These are phyloP conservation scores for Gonioctena quinquepunctata DNA, from an alignment of 1,140 invertebrate species.

Conservation along the genomic window DNA sequence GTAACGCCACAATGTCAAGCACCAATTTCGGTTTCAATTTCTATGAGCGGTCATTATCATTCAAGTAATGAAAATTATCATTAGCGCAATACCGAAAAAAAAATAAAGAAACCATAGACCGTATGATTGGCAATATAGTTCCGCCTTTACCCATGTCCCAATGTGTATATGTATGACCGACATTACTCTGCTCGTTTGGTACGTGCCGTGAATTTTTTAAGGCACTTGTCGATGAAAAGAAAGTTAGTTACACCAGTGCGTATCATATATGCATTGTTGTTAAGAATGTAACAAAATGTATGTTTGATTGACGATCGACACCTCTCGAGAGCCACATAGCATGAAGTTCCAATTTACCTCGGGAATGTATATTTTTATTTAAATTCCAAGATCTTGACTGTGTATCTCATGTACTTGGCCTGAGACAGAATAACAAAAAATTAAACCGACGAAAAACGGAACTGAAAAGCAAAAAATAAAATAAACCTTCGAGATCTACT, in stretches of 20 bases:
- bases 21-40: neutral
- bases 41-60: constrained; percentile 9
- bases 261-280: neutral
- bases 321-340: too few relatives aligned
- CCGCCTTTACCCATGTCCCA: constrained; percentile 2
- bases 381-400: too few relatives aligned
- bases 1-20: neutral
- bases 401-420: too few relatives aligned
- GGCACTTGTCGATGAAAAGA: constrained; percentile 1
- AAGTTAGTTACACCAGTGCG: neutral
- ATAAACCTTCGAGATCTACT: too few relatives aligned
- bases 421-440: too few relatives aligned
- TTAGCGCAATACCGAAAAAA: constrained; percentile 4
- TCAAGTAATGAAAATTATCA: neutral
- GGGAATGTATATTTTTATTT: too few relatives aligned
- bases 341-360: too few relatives aligned
- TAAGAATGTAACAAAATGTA: too few relatives aligned
- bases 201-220: neutral
- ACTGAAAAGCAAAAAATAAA: too few relatives aligned
- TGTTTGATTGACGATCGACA: too few relatives aligned
- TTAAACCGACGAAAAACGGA: too few relatives aligned
- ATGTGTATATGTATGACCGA: constrained; percentile 3
- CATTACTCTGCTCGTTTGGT: neutral
- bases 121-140: constrained; percentile 1
- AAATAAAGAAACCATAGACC: neutral